Percentiles rank a stretch among this genome's conserved stretches.
Conservation (phyloP, 2,113 vertebrate species). For the Tenebrosternarchus preto region DNA sequence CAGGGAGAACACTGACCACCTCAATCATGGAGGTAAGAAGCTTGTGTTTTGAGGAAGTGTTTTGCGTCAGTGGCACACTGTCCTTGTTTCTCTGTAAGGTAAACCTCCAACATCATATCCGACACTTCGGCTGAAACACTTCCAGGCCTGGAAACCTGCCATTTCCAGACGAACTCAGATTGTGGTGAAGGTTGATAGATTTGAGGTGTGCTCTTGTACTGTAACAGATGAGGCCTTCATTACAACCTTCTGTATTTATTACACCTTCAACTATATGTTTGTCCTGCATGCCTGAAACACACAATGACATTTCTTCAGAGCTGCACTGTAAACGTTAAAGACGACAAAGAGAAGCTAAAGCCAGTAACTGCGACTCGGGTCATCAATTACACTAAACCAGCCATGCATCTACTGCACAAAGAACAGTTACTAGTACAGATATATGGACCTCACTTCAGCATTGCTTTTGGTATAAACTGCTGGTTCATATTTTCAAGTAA, state of each 20-base stretch:
- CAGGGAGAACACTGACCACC: background rate
- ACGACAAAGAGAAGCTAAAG: too few relatives aligned
- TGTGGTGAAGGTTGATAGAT: slow-evolving; percentile 14
- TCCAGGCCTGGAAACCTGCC: slow-evolving; percentile 22
- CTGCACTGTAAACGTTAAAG: background rate
- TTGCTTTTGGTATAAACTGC: too few relatives aligned
- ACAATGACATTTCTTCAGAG: slow-evolving; percentile 27
- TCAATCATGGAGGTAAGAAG: background rate
- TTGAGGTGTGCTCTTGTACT: slow-evolving; percentile 27
- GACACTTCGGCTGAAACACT: slow-evolving; percentile 20
- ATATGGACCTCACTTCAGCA: too few relatives aligned
- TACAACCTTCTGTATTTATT: slow-evolving; percentile 24
- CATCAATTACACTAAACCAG: too few relatives aligned
- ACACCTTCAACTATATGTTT: slow-evolving; percentile 22
- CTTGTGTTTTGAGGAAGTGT: background rate
- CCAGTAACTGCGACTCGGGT: too few relatives aligned
- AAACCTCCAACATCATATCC: slow-evolving; percentile 21
- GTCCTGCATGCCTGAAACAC: slow-evolving; percentile 10
- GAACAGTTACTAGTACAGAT: too few relatives aligned
- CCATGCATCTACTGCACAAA: too few relatives aligned
- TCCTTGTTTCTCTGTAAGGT: background rate
- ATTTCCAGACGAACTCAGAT: slow-evolving; percentile 1
- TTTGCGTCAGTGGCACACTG: background rate
- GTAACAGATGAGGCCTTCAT: slow-evolving; percentile 26
- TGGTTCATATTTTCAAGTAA: too few relatives aligned